These are phyloP conservation scores for Phymanthus crucifer DNA, from an alignment of 92 coral and sea anemone genomes.

Conservation along the genomic window DNA sequence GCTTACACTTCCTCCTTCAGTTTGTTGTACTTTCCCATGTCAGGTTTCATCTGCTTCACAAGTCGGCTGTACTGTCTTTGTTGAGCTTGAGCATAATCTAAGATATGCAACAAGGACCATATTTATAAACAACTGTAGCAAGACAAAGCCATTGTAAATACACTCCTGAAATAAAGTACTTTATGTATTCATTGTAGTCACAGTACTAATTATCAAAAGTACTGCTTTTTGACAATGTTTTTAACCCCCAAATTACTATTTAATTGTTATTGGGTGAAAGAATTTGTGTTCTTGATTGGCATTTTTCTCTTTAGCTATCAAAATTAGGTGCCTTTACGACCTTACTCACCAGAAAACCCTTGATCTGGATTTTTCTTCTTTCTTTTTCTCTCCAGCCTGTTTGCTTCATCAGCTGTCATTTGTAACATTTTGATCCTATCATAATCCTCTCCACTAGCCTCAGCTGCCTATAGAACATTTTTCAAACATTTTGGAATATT, in stretches of 20 bases:
- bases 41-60: constrained; percentile 95
- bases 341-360: constrained; percentile 85
- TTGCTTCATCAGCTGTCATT: constrained; percentile 92
- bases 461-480: constrained; percentile 68
- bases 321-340: too few relatives aligned
- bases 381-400: constrained; percentile 81
- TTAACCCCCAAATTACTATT: too few relatives aligned
- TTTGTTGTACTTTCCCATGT: constrained; percentile 69
- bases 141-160: too few relatives aligned
- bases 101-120: background rate
- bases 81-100: constrained; percentile 93
- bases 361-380: constrained; percentile 91
- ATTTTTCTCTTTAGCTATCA: too few relatives aligned
- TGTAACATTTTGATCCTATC: constrained; percentile 86
- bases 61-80: constrained; percentile 90
- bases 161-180: too few relatives aligned
- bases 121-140: background rate
- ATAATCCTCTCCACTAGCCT: constrained; percentile 85
- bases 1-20: constrained; percentile 85
- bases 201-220: too few relatives aligned
- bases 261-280: too few relatives aligned
- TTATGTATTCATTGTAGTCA: too few relatives aligned
- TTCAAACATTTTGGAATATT: background rate
- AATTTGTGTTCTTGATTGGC: too few relatives aligned
- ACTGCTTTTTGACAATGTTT: too few relatives aligned